Base-by-base conservation (phyloP, 2,888 invertebrate genomes). In the Nycteola revayana region DNA sequence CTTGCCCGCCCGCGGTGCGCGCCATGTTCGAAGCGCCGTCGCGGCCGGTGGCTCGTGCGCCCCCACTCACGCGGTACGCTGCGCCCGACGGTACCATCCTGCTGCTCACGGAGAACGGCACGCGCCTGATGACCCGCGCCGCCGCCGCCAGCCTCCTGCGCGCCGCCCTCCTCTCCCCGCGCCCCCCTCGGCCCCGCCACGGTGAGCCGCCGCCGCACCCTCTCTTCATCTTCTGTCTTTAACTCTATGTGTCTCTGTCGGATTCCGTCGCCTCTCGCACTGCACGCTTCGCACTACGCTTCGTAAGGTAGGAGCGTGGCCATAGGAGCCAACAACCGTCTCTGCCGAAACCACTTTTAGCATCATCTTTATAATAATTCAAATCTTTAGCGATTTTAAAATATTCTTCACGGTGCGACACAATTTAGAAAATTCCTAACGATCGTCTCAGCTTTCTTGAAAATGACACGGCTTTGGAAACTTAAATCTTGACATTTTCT, bases 91-190 rank as follows among this genome's bases (percentile, higher is more conserved):
- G 91, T 78, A 89, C 90, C 71, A 90, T 91, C 81, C 89, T 91
- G 75, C 90, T 91, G 74, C 90, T 91, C 83, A 90, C 91, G 76
- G 91, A 91, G 79, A 91, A 91, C 70, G 91, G 91, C 82, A 91
- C 91, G 70, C 80, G 91, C 64, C 86, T 87, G 83, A 83, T 89
- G 83, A 89, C 89, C 29, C 81, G 88, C 59, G 84, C 87, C 55
- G 89, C 86, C 51, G 88, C 88, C 66, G 88, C 87, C 63, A 88
- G 88, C 72, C 77, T 89, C 61, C 88, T 89, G 67, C 87, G 86
- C 68, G 88, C 83, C 56, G 89, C 88, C 64, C 88, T 89, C 70
- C 88, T 84, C 79, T 87, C 86, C 82, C 87, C 86, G 81, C 85
- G 86, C 60, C 82, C 85, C 85, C 75, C 84, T 75, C 81, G 76